Percentiles rank a stretch among this genome's conserved stretches.
Evolutionary conservation across 2,113 vertebrate genomes (phyloP).

Genomic region (Capreolus pygargus): DNA sequence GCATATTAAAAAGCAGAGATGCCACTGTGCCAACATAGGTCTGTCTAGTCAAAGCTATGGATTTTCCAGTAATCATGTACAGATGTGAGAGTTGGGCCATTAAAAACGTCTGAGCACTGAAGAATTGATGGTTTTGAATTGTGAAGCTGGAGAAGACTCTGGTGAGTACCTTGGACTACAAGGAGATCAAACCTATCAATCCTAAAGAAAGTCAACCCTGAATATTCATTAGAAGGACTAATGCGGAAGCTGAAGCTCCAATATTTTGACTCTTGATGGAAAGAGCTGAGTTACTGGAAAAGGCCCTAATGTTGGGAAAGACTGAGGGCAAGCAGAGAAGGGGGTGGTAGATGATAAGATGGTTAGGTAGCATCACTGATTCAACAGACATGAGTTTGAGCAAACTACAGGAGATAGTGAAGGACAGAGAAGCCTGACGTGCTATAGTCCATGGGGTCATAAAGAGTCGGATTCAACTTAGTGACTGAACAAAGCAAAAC

Average conservation of each 20-base stretch:
- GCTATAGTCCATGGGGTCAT: not conserved
- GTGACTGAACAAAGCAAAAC: not conserved
- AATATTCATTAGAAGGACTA: not conserved
- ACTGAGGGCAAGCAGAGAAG: not conserved
- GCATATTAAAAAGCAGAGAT: not conserved
- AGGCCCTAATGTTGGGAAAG: not conserved
- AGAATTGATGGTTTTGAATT: not conserved
- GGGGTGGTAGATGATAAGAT: not conserved
- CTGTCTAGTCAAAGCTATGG: not conserved
- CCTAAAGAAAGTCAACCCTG: not conserved
- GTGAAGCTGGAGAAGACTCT: not conserved
- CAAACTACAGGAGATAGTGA: not conserved
- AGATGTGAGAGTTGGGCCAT: not conserved
- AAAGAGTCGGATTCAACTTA: not conserved
- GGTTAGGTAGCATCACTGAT: not conserved
- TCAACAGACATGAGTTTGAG: not conserved
- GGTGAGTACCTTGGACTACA: not conserved
- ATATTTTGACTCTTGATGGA: not conserved
- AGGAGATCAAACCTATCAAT: not conserved
- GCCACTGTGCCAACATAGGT: not conserved
- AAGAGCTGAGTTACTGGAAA: not conserved
- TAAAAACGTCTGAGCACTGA: not conserved
- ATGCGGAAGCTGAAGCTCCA: not conserved
- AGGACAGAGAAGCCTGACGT: not conserved
- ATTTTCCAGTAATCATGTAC: not conserved